Evolutionary conservation across 2,888 invertebrate genomes (phyloP).

Genomic region (Nezara viridula): DNA sequence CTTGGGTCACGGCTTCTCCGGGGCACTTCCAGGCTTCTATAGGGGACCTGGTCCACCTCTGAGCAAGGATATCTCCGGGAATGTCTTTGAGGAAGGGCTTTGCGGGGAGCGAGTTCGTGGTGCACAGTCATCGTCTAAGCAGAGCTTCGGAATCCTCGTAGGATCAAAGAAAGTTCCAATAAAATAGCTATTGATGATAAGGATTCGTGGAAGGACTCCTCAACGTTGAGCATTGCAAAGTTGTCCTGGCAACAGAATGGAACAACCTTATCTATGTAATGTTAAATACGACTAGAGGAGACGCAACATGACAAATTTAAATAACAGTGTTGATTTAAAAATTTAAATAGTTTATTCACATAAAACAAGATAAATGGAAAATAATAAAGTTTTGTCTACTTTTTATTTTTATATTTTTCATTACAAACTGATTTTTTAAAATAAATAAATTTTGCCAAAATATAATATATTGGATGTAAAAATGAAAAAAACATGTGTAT

Average conservation of each 20-base stretch:
- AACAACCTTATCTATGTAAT: no score
- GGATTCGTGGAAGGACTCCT: background rate
- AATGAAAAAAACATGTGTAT: no score
- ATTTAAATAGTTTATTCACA: no score
- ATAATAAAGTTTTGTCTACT: no score
- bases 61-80: background rate
- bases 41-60: background rate
- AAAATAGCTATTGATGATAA: background rate
- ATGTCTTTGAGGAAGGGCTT: constrained; percentile 15
- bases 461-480: no score
- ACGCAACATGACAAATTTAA: no score
- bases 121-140: background rate
- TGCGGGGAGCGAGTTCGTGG: background rate
- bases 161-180: background rate
- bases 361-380: no score
- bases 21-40: background rate
- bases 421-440: no score
- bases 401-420: no score
- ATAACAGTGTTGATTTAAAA: no score
- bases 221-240: background rate
- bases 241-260: background rate
- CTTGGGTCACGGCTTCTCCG: background rate
- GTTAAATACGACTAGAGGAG: no score
- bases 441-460: no score
- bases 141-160: background rate